Conservation (phyloP, 2,888 invertebrate genomes). For the Athripsodes cinereus region DNA sequence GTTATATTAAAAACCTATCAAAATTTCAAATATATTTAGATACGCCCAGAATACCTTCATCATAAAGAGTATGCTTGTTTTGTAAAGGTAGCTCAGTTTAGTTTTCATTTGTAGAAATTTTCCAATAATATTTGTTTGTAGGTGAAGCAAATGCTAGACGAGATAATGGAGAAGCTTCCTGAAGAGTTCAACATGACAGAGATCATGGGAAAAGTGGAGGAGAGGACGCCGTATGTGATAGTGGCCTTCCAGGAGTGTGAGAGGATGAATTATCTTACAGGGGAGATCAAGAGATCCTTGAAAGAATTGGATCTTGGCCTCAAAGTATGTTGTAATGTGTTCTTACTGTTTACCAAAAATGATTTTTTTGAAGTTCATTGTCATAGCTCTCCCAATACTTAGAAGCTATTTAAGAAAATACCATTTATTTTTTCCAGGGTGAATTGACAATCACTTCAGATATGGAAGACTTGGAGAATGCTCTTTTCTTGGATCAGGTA, state of each 20-base stretch:
- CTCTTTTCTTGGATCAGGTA: constrained; percentile 83
- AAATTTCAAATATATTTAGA: too few relatives aligned
- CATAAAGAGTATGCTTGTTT: too few relatives aligned
- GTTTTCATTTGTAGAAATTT: too few relatives aligned
- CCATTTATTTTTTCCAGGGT: constrained; percentile 61
- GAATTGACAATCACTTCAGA: constrained; percentile 93
- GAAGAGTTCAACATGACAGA: constrained; percentile 95
- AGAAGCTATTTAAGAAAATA: too few relatives aligned
- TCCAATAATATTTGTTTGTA: constrained; percentile 34
- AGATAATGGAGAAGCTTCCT: constrained; percentile 90
- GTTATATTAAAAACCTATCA: too few relatives aligned
- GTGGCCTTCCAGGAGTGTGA: constrained; percentile 96
- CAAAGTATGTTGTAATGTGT: constrained; percentile 51
- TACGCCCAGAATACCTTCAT: too few relatives aligned
- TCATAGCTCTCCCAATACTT: too few relatives aligned
- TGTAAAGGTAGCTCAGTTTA: too few relatives aligned
- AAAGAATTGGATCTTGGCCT: constrained; percentile 89
- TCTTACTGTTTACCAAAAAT: not conserved
- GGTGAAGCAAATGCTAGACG: constrained; percentile 92
- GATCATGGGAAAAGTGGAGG: constrained; percentile 92
- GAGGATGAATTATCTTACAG: constrained; percentile 88
- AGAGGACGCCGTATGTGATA: constrained; percentile 92
- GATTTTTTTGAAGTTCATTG: too few relatives aligned
- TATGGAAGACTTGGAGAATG: constrained; percentile 92
- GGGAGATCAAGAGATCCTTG: constrained; percentile 84